Evolutionary conservation across 2,888 invertebrate species (phyloP).

Genomic region (Drosophila paranaensis): DNA sequence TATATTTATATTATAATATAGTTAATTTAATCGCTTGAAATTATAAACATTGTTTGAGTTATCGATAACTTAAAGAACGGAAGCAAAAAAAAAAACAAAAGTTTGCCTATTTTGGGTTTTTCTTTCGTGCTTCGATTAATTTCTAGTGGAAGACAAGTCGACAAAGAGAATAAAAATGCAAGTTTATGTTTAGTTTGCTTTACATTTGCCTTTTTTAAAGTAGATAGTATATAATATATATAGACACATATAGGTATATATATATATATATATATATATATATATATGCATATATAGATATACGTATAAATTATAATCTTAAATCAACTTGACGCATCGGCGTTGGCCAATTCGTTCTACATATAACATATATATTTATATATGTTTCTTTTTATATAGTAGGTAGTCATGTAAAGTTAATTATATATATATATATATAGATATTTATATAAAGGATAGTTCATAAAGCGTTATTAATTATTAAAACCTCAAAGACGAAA

Average conservation of each 20-base stretch:
- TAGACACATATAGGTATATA: not conserved
- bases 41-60: conserved; percentile 1
- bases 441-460: conserved; percentile 21
- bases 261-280: conserved; percentile 19
- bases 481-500: conserved; percentile 17
- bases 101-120: not conserved
- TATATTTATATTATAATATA: conserved; percentile 4
- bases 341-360: conserved; percentile 24
- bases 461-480: conserved; percentile 31
- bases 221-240: not conserved
- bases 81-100: not conserved
- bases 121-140: not conserved
- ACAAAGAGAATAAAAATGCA: conserved; percentile 1
- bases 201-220: conserved; percentile 10
- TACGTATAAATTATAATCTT: conserved; percentile 26
- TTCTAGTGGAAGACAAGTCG: conserved; percentile 8
- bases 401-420: conserved; percentile 31
- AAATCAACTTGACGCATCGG: conserved; percentile 33
- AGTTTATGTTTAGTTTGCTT: conserved; percentile 5
- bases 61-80: not conserved
- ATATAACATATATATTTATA: conserved; percentile 20
- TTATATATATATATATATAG: conserved; percentile 22
- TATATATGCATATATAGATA: conserved; percentile 25
- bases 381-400: conserved; percentile 8
- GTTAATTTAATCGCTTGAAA: not conserved